These are phyloP conservation scores for Brachionus paranguensis DNA, from an alignment of 1,140 invertebrate species.

Conservation along the genomic window DNA sequence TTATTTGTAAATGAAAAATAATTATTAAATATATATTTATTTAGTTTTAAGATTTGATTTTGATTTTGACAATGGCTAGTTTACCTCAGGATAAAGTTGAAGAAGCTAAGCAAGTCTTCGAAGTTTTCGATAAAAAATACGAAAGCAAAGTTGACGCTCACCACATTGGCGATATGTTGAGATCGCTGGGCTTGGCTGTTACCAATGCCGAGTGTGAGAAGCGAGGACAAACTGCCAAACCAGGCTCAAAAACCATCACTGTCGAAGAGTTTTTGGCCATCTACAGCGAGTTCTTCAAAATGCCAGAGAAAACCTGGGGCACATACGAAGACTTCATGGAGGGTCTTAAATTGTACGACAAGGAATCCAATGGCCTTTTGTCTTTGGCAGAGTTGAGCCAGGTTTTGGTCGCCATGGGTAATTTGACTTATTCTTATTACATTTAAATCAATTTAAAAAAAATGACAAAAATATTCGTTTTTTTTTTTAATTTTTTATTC, in stretches of 20 bases:
- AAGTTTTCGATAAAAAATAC: constrained; percentile 41
- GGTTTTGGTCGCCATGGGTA: constrained; percentile 40
- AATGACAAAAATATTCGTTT: too few species aligned
- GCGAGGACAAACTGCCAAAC: constrained; percentile 37
- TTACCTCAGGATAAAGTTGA: constrained; percentile 35
- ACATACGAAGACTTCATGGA: constrained; percentile 41
- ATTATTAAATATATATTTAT: neutral
- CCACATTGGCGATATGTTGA: constrained; percentile 40
- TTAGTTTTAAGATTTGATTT: neutral
- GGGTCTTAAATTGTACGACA: constrained; percentile 41
- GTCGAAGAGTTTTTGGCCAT: constrained; percentile 41
- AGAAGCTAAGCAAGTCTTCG: constrained; percentile 39
- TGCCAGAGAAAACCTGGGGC: constrained; percentile 38
- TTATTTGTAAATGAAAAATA: neutral
- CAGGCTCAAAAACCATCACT: constrained; percentile 32
- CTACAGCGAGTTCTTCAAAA: constrained; percentile 40
- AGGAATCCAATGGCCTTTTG: constrained; percentile 39
- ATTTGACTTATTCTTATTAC: neutral
- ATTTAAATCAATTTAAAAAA: neutral
- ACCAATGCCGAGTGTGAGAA: constrained; percentile 38
- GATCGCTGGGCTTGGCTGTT: constrained; percentile 15
- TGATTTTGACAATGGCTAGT: constrained; percentile 1
- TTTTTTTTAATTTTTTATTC: too few species aligned
- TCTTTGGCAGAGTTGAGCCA: constrained; percentile 31
- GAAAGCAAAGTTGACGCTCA: constrained; percentile 37